These are phyloP conservation scores for Myodes glareolus DNA, from an alignment of 2,113 vertebrate species.

Conservation along the genomic window DNA sequence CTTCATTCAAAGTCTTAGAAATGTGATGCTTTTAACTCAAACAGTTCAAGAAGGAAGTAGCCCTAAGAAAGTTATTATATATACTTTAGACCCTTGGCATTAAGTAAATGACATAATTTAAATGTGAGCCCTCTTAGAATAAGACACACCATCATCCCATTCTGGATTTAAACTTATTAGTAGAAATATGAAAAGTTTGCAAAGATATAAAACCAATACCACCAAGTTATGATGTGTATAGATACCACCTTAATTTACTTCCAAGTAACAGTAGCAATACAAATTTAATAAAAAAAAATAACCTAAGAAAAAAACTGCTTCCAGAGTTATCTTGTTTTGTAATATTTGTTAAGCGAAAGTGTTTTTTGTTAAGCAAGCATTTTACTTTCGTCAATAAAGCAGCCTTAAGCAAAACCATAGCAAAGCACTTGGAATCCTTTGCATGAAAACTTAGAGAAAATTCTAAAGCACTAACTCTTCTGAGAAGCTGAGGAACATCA, in stretches of 20 bases:
- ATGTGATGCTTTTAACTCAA: not conserved
- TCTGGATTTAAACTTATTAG: not conserved
- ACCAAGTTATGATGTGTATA: not conserved
- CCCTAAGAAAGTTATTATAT: not conserved
- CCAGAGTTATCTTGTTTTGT: slow-evolving; percentile 9
- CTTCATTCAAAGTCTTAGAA: not conserved
- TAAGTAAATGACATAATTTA: not conserved
- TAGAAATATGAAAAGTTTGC: slow-evolving; percentile 2
- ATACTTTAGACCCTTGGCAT: not conserved
- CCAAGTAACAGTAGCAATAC: not conserved
- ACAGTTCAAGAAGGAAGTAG: not conserved
- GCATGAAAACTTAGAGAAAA: not conserved
- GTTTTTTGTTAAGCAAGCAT: slow-evolving; percentile 1
- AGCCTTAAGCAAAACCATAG: not conserved
- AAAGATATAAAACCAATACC: not conserved
- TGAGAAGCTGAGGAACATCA: not conserved
- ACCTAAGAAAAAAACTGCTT: not conserved
- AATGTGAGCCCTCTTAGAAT: not conserved
- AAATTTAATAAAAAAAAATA: slow-evolving; percentile 19
- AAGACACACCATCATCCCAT: not conserved
- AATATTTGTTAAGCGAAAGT: not conserved
- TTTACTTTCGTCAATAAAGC: slow-evolving; percentile 24
- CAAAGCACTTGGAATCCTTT: not conserved
- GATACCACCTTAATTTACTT: slow-evolving; percentile 1
- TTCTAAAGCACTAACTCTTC: not conserved